Base-by-base conservation (phyloP, 92 coral and sea anemone species). In the Epizoanthus illoricatus region DNA sequence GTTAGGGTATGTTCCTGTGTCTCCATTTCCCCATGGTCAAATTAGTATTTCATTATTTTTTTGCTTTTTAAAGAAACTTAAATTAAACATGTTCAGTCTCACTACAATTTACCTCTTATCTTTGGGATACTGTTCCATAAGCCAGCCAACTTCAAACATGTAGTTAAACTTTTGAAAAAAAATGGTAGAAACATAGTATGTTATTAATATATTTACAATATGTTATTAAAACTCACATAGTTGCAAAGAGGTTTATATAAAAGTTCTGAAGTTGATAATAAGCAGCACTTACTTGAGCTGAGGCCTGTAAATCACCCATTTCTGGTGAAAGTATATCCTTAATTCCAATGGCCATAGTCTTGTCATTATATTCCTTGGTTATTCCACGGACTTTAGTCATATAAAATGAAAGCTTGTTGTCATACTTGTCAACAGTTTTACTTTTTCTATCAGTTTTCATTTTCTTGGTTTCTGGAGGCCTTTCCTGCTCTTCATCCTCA, bases 71-170 rank as follows among this genome's bases (percentile, higher is more conserved):
- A 49, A 49, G 56, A 49, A 49, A 28, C 33, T 43, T 7, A 10
- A 49, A 43, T 28, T 28, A 49, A 49, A 8, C 56, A 49, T 49
- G 56, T 49, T 49, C 56, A 49, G 12, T 0, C 56, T 49, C 56
- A 49, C 11, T 49, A 49, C 56, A 49, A 63, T 49, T 59, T 68
- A 92, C 98, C 97, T 92, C 69, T 92, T 93, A 58, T 87, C 91
- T 73, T 85, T 66, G 12, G 98, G 98, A 56, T 95, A 95, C 67
- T 95, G 97, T 6, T 93, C 87, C 84, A 91, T 82, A 61, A 95
- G 70, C 98, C 98, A 95, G 6, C 90, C 88, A 68, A 95, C 88
- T 65, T 95, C 98, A 91, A 93, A 82, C 98, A 95, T 95, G 87
- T 95, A 95, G 81, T 95, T 95, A 61, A 95, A 95, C 98, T 95